Conservation (phyloP, 2,888 invertebrate species). For the Melinopterus prodromus region DNA sequence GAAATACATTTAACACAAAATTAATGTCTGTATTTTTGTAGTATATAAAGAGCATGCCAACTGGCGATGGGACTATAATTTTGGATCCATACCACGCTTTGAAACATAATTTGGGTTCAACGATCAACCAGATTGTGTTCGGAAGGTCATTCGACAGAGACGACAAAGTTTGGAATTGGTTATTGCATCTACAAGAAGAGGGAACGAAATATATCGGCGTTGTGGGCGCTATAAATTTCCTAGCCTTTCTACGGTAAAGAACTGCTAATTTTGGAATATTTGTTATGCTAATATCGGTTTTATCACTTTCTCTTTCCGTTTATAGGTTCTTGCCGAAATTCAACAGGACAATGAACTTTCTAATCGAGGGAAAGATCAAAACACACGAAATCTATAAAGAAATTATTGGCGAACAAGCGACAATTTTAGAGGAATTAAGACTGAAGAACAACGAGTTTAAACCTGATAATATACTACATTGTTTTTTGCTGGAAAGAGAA, state of each 20-base stretch:
- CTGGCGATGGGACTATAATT: constrained; percentile 37
- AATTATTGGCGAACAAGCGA: constrained; percentile 66
- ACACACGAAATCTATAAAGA: constrained; percentile 77
- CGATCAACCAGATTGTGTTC: constrained; percentile 80
- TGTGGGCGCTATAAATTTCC: constrained; percentile 83
- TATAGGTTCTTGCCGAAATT: constrained; percentile 70
- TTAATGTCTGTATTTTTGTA: constrained; percentile 33
- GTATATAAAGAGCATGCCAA: constrained; percentile 39
- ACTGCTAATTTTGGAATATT: constrained; percentile 25
- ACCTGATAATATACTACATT: constrained; percentile 65
- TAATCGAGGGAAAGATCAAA: constrained; percentile 74
- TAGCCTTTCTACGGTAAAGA: constrained; percentile 77
- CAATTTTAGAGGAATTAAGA: constrained; percentile 33
- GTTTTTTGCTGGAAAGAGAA: constrained; percentile 69
- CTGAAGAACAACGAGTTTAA: constrained; percentile 33
- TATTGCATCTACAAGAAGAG: constrained; percentile 81
- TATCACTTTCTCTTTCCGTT: constrained; percentile 47
- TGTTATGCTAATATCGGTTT: constrained; percentile 39
- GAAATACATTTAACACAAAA: not conserved
- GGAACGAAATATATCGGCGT: constrained; percentile 85
- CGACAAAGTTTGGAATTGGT: constrained; percentile 79
- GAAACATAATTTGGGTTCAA: constrained; percentile 78
- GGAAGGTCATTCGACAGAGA: constrained; percentile 74
- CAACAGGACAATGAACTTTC: constrained; percentile 68
- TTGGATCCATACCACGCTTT: constrained; percentile 66